A percentile compares a stretch with the other conserved stretches of the same genome.
Evolutionary conservation across 2,797 vertebrate genomes (phyloP).

Genomic region (Poecilia velifera): DNA sequence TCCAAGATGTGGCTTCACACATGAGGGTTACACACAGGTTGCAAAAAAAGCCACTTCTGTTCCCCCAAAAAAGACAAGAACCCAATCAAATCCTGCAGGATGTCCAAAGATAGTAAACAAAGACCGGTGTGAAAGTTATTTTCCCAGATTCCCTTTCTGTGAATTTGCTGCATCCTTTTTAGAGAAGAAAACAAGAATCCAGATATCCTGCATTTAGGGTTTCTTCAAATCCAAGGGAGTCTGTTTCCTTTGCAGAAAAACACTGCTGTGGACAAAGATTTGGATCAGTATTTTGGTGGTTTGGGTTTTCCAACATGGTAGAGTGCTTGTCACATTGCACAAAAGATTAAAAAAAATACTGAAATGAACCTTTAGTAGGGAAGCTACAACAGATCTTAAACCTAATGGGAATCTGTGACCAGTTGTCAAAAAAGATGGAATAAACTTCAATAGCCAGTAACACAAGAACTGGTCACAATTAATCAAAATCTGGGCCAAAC

Average conservation of each 20-base stretch:
- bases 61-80: neutral
- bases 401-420: neutral
- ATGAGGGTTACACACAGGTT: neutral
- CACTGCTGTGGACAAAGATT: neutral
- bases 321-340: neutral
- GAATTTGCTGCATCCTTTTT: neutral
- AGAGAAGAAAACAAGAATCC: neutral
- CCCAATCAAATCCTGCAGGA: neutral
- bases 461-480: neutral
- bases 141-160: neutral
- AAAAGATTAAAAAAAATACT: neutral
- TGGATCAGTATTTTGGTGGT: neutral
- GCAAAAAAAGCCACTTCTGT: neutral
- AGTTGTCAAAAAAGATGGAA: neutral
- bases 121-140: neutral
- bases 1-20: neutral
- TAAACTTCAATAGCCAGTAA: neutral
- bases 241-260: neutral
- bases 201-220: neutral
- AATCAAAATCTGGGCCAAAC: neutral
- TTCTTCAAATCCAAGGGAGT: neutral
- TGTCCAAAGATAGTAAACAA: neutral
- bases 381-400: neutral
- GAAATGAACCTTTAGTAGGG: neutral
- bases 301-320: neutral